Conservation (phyloP, 2,888 invertebrate genomes). For the Tribolium freemani region DNA sequence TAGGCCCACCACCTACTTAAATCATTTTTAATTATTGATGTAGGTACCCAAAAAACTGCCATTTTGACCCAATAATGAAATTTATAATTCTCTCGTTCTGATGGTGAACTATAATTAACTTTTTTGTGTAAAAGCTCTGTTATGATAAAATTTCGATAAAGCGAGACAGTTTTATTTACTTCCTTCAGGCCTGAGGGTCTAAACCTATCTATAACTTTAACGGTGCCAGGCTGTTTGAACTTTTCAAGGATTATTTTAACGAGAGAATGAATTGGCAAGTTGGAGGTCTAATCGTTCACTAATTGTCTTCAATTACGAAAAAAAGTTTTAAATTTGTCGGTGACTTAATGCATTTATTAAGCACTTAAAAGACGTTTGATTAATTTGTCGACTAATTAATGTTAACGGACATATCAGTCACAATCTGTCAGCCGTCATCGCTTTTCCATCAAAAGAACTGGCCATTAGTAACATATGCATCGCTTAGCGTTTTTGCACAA, state of each 20-base stretch:
- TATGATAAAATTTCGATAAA: slow-evolving; percentile 14
- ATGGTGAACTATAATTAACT: slow-evolving; percentile 6
- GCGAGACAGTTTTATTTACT: slow-evolving; percentile 13
- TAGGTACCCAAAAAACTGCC: background rate
- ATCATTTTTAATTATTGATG: slow-evolving; percentile 22
- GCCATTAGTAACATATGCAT: background rate
- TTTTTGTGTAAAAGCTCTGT: background rate
- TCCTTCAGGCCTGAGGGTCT: background rate
- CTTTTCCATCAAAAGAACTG: background rate
- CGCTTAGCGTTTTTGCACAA: background rate
- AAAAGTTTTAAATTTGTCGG: background rate
- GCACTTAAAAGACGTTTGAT: slow-evolving; percentile 2
- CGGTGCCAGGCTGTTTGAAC: slow-evolving; percentile 4
- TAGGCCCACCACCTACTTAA: slow-evolving; percentile 7
- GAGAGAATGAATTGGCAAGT: background rate
- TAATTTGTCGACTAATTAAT: background rate
- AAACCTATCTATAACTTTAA: background rate
- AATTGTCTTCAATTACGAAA: slow-evolving; percentile 7
- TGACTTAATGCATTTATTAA: slow-evolving; percentile 12
- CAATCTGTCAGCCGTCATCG: slow-evolving; percentile 4
- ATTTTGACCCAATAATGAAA: slow-evolving; percentile 7
- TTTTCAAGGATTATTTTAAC: background rate
- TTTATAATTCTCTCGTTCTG: background rate
- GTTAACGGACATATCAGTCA: background rate
- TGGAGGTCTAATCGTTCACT: background rate